A percentile compares a stretch with the other conserved stretches of the same genome.
Conservation (phyloP, 2,113 vertebrate genomes). For the Leptobrachium leishanense region DNA sequence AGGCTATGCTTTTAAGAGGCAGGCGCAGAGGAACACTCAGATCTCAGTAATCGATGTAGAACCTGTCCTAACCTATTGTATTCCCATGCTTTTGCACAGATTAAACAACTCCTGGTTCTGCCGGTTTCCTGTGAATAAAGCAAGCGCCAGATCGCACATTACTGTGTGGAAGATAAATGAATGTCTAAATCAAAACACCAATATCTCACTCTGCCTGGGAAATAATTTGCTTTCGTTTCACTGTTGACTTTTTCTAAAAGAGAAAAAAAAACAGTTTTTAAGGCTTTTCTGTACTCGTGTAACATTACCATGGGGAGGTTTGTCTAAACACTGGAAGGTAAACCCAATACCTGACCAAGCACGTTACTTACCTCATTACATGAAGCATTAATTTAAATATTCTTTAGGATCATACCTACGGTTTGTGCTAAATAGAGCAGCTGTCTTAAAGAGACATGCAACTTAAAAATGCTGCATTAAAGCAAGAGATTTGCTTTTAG, state of each 20-base stretch:
- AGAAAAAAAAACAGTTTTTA: neutral
- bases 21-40: slow-evolving; percentile 7
- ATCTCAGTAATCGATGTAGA: slow-evolving; percentile 5
- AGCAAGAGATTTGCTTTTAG: too few species aligned
- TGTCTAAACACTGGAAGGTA: neutral
- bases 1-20: slow-evolving; percentile 2
- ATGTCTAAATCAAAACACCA: slow-evolving; percentile 34
- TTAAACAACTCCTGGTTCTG: slow-evolving; percentile 6
- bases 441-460: too few species aligned
- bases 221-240: slow-evolving; percentile 12
- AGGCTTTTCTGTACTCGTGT: neutral
- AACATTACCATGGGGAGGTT: neutral
- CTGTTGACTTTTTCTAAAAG: neutral
- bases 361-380: too few species aligned
- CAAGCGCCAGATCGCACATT: slow-evolving; percentile 31
- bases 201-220: slow-evolving; percentile 11
- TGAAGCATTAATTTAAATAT: too few species aligned
- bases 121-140: slow-evolving; percentile 15
- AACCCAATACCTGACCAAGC: too few species aligned
- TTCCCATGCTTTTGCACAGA: neutral
- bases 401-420: too few species aligned
- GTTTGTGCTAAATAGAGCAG: too few species aligned
- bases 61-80: neutral
- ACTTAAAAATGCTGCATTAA: too few species aligned
- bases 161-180: slow-evolving; percentile 24